Evolutionary conservation across 2,113 vertebrate genomes (phyloP), one percentile per base, ranked within the genome.

Genomic region (Xenopus borealis): DNA sequence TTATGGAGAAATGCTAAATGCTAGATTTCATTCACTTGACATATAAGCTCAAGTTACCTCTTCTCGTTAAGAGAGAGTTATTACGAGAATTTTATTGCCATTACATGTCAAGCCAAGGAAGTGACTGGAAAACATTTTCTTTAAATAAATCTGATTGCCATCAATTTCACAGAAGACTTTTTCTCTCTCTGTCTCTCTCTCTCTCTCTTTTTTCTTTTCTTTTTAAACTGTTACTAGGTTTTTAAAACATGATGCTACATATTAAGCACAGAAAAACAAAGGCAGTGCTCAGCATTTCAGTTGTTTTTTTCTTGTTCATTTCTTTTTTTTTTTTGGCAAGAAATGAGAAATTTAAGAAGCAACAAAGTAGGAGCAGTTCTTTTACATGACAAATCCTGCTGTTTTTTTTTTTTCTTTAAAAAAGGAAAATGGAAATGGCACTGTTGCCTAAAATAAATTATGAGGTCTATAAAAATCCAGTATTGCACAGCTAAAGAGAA

Each of bases 51-150:
- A 9, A 0, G 62, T 11, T 77, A 59, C 72, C 70, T 75, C 71
- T 62, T 10, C 46, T 81, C 62, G 50, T 71, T 81, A 78, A 74
- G 58, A 46, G 53, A 27, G 58, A 64, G 71, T 80, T 71, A 72
- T 72, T 33, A 75, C 9, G 5, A 33, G 63, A 71, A 47, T 55
- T 33, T 72, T 62, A 58, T 16, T 80, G 53, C 55, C 50, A 5
- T 81, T 72, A 69, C 72, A 45, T n/a, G 78, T 80, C 64, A 40
- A 69, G 67, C 65, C 79, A 46, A 62, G 66, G 77, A 76, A 14
- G 47, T 27, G 65, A 71, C 27, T 59, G 5, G 55, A 23, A 82
- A 66, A 61, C 30, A 72, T 63, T 75, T 73, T 19, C 72, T 20
- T 81, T 72, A 33, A 13, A 5, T 71, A 79, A 78, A 81, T 65